Evolutionary conservation across 2,113 vertebrate genomes (phyloP), one percentile per base, ranked within the genome.

Genomic region (Etia nguti): DNA sequence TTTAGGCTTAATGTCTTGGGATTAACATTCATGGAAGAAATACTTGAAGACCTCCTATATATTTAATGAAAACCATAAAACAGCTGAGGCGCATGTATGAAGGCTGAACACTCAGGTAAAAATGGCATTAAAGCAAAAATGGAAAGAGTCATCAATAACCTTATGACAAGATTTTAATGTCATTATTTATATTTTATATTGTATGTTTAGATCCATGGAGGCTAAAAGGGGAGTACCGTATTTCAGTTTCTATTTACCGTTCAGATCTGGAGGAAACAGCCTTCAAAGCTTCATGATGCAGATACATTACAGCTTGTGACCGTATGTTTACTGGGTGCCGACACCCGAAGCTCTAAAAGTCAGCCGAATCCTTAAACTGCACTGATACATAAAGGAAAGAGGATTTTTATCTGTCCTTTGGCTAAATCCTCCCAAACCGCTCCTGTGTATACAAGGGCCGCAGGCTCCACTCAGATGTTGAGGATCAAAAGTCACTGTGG

Each of bases 21-120:
- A 52, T 41, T 16, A 8, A 57, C 20, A 20, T 84, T 92, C 92
- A 89, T 94, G 91, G 70, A 81, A 43, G 75, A 82, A 86, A 92
- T 91, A 48, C 81, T 86, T 79, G 88, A 82, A 87, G 24, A 90
- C 89, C 86, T 91, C 89, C 86, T 22, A 4, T 46, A 81, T 81
- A 89, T 94, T 92, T 92, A 90, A 91, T 79, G 79, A 92, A 54
- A 41, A 82, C 55, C 1, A 4, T 36, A 65, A 88, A 88, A 90
- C 6, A 75, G 82, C 88, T 77, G 85, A 92, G 82, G 73, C 57
- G 48, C 89, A 75, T 82, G 9, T 79, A 41, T 83, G 92, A 92
- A 95, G 92, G 93, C 90, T 55, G 10, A 50, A 60, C 7, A 9
- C 7, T 4, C 31, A 9, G 57, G 55, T 26, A 86, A 79, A 75